Percentiles rank a stretch among this genome's conserved stretches.
These are phyloP conservation scores for Drosophila flavopinicola DNA, from an alignment of 2,888 invertebrate species.

Conservation along the genomic window DNA sequence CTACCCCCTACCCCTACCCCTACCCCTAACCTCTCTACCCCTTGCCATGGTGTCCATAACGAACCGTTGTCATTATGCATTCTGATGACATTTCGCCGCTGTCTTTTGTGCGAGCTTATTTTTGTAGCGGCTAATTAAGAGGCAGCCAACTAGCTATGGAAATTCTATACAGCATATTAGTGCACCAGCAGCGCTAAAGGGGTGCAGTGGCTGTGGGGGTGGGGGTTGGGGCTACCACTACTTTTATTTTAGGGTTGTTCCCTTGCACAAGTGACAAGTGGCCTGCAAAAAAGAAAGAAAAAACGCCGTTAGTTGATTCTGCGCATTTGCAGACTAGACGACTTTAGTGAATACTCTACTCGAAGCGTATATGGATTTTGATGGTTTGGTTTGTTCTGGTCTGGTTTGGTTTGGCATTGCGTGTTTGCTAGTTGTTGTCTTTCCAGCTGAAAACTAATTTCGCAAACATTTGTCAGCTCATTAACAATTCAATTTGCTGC, in stretches of 20 bases:
- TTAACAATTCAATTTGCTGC: conserved; percentile 78
- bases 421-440: conserved; percentile 5
- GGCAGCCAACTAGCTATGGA: conserved; percentile 53
- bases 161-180: conserved; percentile 60
- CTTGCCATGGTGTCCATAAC: conserved; percentile 28
- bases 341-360: not conserved
- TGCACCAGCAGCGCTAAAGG: no score
- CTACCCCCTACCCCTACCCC: not conserved
- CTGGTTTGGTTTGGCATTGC: no score
- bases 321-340: not conserved
- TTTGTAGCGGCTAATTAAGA: conserved; percentile 72
- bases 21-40: not conserved
- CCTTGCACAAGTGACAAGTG: not conserved
- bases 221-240: no score
- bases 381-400: no score
- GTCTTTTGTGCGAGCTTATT: conserved; percentile 68
- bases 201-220: no score
- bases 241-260: not conserved
- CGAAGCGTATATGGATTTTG: conserved; percentile 8
- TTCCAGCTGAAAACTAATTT: conserved; percentile 60
- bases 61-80: conserved; percentile 77
- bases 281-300: not conserved
- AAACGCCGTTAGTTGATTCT: not conserved
- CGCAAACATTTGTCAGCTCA: conserved; percentile 75
- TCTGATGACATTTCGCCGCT: conserved; percentile 77